Percentiles rank a stretch among this genome's conserved stretches.
phyloP scores from a whole-genome alignment of 2,888 invertebrate genomes.

The Gandaritis pyraliata region DNA sequence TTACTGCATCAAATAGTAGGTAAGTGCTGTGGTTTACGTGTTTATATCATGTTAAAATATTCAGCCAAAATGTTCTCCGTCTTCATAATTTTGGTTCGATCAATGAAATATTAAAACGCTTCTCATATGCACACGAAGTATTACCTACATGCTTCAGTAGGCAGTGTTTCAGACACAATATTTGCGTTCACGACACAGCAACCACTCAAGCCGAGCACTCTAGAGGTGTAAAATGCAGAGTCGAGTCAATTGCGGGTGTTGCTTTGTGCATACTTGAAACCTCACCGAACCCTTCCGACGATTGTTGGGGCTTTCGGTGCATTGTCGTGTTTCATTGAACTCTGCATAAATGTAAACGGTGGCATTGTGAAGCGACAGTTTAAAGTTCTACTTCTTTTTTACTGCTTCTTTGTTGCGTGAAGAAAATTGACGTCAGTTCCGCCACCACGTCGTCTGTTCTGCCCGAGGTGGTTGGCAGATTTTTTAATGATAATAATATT shows the following conservation, averaged over 20 bases:
- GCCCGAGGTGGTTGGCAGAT: constrained; percentile 15
- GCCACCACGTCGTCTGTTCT: constrained; percentile 20
- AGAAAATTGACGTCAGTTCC: constrained; percentile 25
- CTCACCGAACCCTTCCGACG: constrained; percentile 49
- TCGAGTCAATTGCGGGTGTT: constrained; percentile 64
- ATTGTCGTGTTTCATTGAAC: constrained; percentile 43
- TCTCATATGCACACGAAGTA: too few relatives aligned
- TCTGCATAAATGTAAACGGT: constrained; percentile 33
- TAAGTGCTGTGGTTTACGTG: too few relatives aligned
- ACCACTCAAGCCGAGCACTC: constrained; percentile 53
- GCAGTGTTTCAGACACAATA: constrained; percentile 43
- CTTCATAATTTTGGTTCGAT: too few relatives aligned
- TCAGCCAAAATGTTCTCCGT: too few relatives aligned
- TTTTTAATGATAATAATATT: constrained; percentile 9
- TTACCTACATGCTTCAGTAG: constrained; percentile 7
- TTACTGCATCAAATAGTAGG: too few relatives aligned
- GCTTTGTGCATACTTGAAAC: constrained; percentile 62
- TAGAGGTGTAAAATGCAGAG: constrained; percentile 58
- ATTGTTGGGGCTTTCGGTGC: constrained; percentile 43
- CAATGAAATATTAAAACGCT: too few relatives aligned
- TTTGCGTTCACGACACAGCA: constrained; percentile 57
- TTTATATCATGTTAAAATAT: too few relatives aligned
- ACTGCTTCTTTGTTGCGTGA: constrained; percentile 29
- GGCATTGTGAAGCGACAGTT: constrained; percentile 31
- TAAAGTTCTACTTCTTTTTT: constrained; percentile 27